Evolutionary conservation across 2,113 vertebrate genomes (phyloP).

Genomic region (Illadopsis cleaveri): DNA sequence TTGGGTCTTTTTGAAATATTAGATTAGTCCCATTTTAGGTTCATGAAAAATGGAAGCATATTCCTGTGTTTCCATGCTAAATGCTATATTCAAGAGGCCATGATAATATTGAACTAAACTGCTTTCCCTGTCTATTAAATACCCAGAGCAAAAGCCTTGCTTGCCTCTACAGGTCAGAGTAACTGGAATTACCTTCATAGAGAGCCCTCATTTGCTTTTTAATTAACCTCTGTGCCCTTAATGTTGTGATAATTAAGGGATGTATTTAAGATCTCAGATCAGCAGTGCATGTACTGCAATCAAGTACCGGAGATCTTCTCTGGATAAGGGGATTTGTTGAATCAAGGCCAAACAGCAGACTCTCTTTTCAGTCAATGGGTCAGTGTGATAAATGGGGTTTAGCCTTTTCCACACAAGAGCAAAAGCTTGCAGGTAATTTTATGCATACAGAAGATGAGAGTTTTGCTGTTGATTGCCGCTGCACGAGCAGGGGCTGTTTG

Average conservation of each 20-base stretch:
- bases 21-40: neutral
- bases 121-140: neutral
- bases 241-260: neutral
- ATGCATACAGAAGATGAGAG: fast-evolving
- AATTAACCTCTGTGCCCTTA: conserved; percentile 30
- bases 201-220: conserved; percentile 16
- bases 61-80: neutral
- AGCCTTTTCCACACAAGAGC: neutral
- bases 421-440: neutral
- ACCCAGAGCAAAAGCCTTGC: neutral
- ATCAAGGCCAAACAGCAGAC: neutral
- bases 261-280: neutral
- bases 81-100: neutral
- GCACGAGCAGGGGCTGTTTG: neutral
- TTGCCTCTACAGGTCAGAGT: neutral
- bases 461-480: neutral
- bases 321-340: neutral
- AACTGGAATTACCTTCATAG: neutral
- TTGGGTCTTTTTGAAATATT: neutral
- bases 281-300: neutral
- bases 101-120: neutral
- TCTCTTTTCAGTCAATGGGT: neutral
- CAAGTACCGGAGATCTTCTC: neutral
- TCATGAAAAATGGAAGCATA: neutral
- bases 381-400: neutral